Evolutionary conservation across 2,113 vertebrate species (phyloP).

Genomic region (Podilymbus podiceps): DNA sequence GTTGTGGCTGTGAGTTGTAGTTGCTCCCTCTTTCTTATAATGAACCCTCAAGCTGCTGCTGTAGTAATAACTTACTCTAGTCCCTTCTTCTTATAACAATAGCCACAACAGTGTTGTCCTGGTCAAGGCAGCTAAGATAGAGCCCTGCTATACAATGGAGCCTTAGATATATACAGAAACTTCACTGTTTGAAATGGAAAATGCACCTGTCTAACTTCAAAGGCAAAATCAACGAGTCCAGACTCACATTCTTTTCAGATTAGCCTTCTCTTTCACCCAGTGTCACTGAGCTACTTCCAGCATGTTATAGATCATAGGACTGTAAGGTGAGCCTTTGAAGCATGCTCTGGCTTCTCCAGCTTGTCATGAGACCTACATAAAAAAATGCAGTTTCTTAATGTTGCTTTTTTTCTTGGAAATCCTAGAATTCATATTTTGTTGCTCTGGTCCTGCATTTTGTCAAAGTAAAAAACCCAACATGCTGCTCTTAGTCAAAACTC

Average conservation of each 20-base stretch:
- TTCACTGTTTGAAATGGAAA: neutral
- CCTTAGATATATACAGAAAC: neutral
- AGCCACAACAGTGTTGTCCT: neutral
- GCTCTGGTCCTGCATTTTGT: neutral
- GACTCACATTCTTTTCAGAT: neutral
- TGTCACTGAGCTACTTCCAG: neutral
- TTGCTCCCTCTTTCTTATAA: neutral
- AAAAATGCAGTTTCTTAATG: neutral
- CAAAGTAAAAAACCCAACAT: neutral
- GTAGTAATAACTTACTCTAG: neutral
- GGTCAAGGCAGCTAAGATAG: neutral
- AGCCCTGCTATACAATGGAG: neutral
- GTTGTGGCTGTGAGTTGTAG: neutral
- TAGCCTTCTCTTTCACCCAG: neutral
- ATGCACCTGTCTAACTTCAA: neutral
- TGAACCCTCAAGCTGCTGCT: neutral
- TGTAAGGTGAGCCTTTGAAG: neutral
- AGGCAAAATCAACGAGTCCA: neutral
- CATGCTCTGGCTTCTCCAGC: neutral
- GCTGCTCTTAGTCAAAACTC: neutral
- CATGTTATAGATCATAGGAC: neutral
- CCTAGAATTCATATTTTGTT: neutral
- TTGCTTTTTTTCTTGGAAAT: neutral
- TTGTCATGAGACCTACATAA: neutral
- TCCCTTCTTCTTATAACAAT: neutral